Percentiles rank a stretch among this genome's conserved stretches.
Evolutionary conservation across 2,113 vertebrate genomes (phyloP).

Genomic region (Hassar affinis): DNA sequence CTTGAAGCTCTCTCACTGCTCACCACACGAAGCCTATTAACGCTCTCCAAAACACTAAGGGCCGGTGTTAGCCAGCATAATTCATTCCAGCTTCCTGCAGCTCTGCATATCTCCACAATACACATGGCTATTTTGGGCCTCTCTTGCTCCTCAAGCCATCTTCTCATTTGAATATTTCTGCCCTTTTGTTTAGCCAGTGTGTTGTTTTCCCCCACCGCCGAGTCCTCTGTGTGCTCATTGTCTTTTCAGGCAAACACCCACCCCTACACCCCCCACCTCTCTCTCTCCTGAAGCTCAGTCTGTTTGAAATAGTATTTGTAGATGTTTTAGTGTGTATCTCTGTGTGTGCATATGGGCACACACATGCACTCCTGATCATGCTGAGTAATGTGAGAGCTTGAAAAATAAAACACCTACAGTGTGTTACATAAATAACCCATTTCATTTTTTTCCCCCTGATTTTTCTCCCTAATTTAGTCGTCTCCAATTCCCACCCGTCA

Average conservation of each 20-base stretch:
- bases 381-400: neutral
- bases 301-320: neutral
- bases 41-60: conserved; percentile 31
- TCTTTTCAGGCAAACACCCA: neutral
- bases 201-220: neutral
- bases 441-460: too few species aligned
- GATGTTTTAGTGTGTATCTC: neutral
- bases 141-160: neutral
- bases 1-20: conserved; percentile 12
- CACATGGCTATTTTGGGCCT: neutral
- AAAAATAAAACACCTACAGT: neutral
- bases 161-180: neutral
- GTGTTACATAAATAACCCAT: conserved; percentile 1
- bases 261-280: neutral
- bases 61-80: conserved; percentile 4
- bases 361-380: neutral
- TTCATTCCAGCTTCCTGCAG: conserved; percentile 7
- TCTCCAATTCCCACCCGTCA: too few species aligned
- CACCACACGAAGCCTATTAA: conserved; percentile 29
- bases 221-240: neutral
- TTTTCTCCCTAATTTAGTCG: too few species aligned
- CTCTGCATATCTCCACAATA: conserved; percentile 3
- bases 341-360: neutral
- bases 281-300: neutral
- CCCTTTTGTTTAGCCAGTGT: conserved; percentile 3